These are phyloP conservation scores for Eudasyphora cyanicolor DNA, from an alignment of 2,888 invertebrate genomes.

Conservation along the genomic window DNA sequence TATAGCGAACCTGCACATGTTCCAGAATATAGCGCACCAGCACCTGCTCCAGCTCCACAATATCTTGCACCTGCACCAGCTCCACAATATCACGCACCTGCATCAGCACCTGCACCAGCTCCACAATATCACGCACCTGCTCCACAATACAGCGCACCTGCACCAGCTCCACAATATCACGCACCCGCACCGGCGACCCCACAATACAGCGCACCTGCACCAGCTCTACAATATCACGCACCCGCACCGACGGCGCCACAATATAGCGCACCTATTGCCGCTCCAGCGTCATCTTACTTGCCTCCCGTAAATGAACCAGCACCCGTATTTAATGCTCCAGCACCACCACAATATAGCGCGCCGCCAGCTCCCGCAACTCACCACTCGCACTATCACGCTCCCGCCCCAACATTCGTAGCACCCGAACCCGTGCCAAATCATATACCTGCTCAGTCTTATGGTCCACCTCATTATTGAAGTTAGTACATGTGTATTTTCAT, in stretches of 20 bases:
- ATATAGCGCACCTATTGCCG: background rate
- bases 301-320: constrained; percentile 29
- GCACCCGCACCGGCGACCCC: background rate
- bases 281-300: constrained; percentile 8
- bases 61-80: constrained; percentile 1
- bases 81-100: constrained; percentile 3
- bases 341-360: constrained; percentile 21
- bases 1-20: background rate
- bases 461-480: constrained; percentile 68
- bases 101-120: background rate
- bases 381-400: constrained; percentile 40
- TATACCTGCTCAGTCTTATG: constrained; percentile 71
- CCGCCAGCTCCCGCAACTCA: constrained; percentile 1
- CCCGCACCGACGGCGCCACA: background rate
- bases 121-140: constrained; percentile 32
- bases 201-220: constrained; percentile 50
- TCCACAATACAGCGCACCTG: constrained; percentile 59
- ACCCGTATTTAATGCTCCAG: constrained; percentile 55
- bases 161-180: constrained; percentile 29
- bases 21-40: constrained; percentile 27
- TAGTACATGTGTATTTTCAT: background rate
- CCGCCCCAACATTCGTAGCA: constrained; percentile 39
- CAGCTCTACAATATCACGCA: constrained; percentile 10
- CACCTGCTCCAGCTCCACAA: constrained; percentile 9
- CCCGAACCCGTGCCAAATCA: constrained; percentile 66